Base-by-base conservation (phyloP, 2,888 invertebrate genomes). In the Sarcophaga subvicina region DNA sequence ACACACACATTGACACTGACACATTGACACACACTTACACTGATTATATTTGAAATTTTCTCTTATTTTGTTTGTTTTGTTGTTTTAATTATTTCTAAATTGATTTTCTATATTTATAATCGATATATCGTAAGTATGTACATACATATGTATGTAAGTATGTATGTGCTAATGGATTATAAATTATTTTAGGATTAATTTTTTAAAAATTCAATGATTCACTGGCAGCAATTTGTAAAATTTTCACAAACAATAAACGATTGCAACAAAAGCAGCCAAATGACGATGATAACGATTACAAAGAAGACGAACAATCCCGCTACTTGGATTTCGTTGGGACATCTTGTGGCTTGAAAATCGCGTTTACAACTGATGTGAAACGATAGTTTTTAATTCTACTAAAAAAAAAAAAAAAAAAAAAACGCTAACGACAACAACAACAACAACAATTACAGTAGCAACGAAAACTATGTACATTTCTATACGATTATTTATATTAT, bases 321-420 rank as follows among this genome's bases (percentile, higher is more conserved):
- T 54, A 54, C 66, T 60, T 64, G 54, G 77, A 75, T 80, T 80
- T 71, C 59, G 66, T 63, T 83, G 66, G 71, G 63, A 84, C 86
- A 88, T 88, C 81, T 86, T 83, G 86, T 77, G 72, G 77, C 79
- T 80, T 72, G 79, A 71, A 83, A 80, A 85, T 86, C 86, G 88
- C 88, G 86, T 86, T 84, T 77, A 80, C 86, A 84, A 88, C 88
- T 88, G 79, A 86, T 86, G 71, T 60, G 49, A 70, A 78, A 78
- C 77, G 54, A 62, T 67, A 66, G 22, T 72, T 83, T 72, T 66
- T 54, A 54, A 17, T 54, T 54, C 54, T 54, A 54, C 12, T 54
- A 54, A 4, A 47, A 54, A 37, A 37, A 8, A 10, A 37, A 37
- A 37, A 37, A 2, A 37, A 27, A 27, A 27, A 27, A 27, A 27